A percentile compares a stretch with the other conserved stretches of the same genome.
phyloP scores from a whole-genome alignment of 2,888 invertebrate genomes.

The Pristionchus arcanus region DNA sequence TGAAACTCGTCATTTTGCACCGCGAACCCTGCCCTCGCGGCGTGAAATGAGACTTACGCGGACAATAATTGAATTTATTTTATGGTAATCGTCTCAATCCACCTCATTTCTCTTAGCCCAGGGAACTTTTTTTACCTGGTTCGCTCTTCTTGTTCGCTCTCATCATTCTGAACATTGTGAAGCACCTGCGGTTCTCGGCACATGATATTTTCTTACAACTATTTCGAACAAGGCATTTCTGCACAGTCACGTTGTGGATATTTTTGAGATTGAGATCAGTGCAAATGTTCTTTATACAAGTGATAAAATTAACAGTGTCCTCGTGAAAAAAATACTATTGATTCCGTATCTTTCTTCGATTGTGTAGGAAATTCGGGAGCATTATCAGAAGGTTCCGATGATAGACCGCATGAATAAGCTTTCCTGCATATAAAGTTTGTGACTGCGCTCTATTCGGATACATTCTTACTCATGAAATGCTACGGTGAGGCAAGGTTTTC shows the following conservation, averaged over 20 bases:
- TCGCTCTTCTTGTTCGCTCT: neutral
- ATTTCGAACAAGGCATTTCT: too few relatives aligned
- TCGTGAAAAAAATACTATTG: neutral
- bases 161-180: neutral
- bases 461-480: conserved; percentile 67
- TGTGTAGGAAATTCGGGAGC: neutral
- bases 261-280: neutral
- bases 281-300: too few relatives aligned
- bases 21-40: too few relatives aligned
- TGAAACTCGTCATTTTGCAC: too few relatives aligned
- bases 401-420: neutral
- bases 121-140: neutral
- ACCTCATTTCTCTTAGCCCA: too few relatives aligned
- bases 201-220: too few relatives aligned
- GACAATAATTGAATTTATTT: too few relatives aligned
- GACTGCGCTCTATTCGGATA: neutral
- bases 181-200: too few relatives aligned
- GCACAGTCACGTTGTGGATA: too few relatives aligned
- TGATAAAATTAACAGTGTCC: neutral
- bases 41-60: too few relatives aligned
- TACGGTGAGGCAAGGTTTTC: conserved; percentile 66
- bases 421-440: neutral
- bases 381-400: neutral
- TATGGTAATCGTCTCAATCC: too few relatives aligned
- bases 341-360: neutral